These are phyloP conservation scores for Melanostigma gelatinosum DNA, from an alignment of 2,113 vertebrate species.

Conservation along the genomic window DNA sequence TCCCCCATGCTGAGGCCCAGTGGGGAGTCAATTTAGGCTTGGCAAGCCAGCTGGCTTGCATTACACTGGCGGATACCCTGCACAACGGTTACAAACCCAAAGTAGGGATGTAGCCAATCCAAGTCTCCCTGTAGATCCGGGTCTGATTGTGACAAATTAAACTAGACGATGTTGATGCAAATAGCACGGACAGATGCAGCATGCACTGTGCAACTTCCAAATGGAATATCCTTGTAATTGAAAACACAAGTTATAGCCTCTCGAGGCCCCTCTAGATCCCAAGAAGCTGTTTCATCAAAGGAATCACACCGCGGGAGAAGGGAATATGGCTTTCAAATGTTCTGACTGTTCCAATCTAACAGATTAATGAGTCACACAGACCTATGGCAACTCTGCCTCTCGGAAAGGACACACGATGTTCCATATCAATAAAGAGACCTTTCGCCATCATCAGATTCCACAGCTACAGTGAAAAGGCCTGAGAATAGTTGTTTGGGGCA, in stretches of 20 bases:
- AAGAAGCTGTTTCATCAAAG: slow-evolving; percentile 70
- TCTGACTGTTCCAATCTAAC: slow-evolving; percentile 80
- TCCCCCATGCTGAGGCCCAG: neutral
- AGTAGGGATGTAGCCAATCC: neutral
- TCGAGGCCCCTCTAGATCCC: slow-evolving; percentile 47
- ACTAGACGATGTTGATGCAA: slow-evolving; percentile 52
- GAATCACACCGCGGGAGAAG: slow-evolving; percentile 63
- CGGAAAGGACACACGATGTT: slow-evolving; percentile 70
- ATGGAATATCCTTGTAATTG: slow-evolving; percentile 75
- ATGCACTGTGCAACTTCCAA: slow-evolving; percentile 48
- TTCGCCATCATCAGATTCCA: slow-evolving; percentile 49
- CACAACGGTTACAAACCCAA: neutral
- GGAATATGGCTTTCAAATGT: slow-evolving; percentile 66
- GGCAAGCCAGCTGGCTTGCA: neutral
- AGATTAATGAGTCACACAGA: slow-evolving; percentile 80
- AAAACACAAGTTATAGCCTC: slow-evolving; percentile 72
- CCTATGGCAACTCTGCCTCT: slow-evolving; percentile 62
- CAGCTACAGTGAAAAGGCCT: slow-evolving; percentile 51
- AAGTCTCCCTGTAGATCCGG: slow-evolving; percentile 23
- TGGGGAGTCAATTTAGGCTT: neutral
- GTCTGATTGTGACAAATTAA: slow-evolving; percentile 57
- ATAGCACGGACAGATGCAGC: slow-evolving; percentile 45
- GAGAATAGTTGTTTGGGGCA: slow-evolving; percentile 48
- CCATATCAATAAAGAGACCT: slow-evolving; percentile 70
- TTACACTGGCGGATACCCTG: neutral